phyloP scores from a whole-genome alignment of 2,113 vertebrate species.

The Oryzias celebensis region DNA sequence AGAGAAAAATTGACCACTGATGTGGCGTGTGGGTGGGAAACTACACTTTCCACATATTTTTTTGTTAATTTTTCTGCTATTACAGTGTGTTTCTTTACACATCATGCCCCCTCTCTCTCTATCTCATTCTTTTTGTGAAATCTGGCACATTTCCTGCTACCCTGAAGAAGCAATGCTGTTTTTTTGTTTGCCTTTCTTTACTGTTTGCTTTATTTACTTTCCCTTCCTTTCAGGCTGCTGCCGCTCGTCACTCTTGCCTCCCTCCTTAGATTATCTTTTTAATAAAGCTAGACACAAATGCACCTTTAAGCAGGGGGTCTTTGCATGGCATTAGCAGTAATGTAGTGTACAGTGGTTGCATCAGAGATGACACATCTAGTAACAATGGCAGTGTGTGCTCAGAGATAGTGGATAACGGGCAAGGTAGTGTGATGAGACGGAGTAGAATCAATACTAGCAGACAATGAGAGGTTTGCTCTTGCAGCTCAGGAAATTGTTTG shows the following conservation, averaged over 20 bases:
- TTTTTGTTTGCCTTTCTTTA: constrained; percentile 46
- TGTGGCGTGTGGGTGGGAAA: background rate
- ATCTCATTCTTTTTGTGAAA: constrained; percentile 38
- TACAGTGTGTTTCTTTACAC: background rate
- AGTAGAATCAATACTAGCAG: constrained; percentile 72
- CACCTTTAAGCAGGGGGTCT: constrained; percentile 27
- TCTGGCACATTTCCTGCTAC: constrained; percentile 42
- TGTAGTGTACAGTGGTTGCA: constrained; percentile 52
- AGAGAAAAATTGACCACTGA: constrained; percentile 14
- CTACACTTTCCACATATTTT: background rate
- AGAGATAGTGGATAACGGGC: constrained; percentile 63
- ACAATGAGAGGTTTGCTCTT: constrained; percentile 73
- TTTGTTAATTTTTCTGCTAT: constrained; percentile 8
- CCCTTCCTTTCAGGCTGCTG: constrained; percentile 45
- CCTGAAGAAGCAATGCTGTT: constrained; percentile 24
- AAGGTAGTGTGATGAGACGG: constrained; percentile 63
- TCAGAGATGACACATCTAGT: constrained; percentile 54
- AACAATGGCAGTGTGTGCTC: constrained; percentile 54
- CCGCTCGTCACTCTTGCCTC: constrained; percentile 19
- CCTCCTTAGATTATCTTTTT: constrained; percentile 37
- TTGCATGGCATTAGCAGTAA: constrained; percentile 42
- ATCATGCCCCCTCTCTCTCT: constrained; percentile 38
- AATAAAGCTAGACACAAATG: constrained; percentile 51
- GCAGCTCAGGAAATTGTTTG: constrained; percentile 73
- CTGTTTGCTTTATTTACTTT: constrained; percentile 41